Evolutionary conservation across 2,888 invertebrate genomes (phyloP).

Genomic region (Calliopum simillimum): DNA sequence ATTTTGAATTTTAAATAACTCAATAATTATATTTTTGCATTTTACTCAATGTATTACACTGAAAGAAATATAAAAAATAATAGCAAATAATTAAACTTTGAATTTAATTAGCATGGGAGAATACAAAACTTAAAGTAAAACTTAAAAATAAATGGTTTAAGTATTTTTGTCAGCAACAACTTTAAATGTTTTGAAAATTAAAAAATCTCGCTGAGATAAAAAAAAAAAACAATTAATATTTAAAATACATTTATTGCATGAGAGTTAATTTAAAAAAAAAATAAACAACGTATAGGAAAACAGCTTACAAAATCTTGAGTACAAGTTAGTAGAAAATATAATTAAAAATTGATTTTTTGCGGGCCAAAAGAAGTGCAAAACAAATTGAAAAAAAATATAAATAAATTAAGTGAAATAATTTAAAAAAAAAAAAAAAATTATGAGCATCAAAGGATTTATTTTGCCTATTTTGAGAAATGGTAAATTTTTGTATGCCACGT

Average conservation of each 20-base stretch:
- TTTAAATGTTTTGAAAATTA: conserved; percentile 34
- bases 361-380: background rate
- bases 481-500: too few relatives aligned
- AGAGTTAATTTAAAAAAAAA: background rate
- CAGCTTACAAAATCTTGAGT: background rate
- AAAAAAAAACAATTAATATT: conserved; percentile 46
- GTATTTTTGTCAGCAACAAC: conserved; percentile 26
- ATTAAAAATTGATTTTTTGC: background rate
- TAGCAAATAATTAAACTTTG: conserved; percentile 28
- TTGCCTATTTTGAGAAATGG: too few relatives aligned
- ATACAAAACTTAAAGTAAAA: background rate
- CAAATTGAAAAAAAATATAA: conserved; percentile 50
- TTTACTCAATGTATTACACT: conserved; percentile 29
- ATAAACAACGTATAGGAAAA: background rate
- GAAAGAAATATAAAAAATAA: conserved; percentile 31
- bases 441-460: background rate
- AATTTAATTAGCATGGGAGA: conserved; percentile 42
- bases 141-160: conserved; percentile 11
- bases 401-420: conserved; percentile 25
- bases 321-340: background rate
- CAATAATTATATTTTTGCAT: background rate
- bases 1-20: too few relatives aligned
- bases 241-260: conserved; percentile 53
- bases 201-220: conserved; percentile 29
- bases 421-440: conserved; percentile 25